Percentiles rank a stretch among this genome's conserved stretches.
Conservation (phyloP, 2,113 vertebrate species). For the Pleuronectes platessa region DNA sequence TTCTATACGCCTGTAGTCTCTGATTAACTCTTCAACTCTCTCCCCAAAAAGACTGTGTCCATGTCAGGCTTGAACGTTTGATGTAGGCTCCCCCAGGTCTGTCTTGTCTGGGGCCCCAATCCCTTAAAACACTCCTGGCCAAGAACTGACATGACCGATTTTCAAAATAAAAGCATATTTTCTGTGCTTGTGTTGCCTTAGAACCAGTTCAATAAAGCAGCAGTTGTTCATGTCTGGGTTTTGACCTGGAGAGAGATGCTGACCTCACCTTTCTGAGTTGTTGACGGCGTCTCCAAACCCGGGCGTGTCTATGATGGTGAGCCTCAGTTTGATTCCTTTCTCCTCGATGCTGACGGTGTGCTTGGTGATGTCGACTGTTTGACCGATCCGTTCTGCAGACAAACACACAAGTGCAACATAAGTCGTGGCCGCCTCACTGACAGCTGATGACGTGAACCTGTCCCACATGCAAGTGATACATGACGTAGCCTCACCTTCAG, state of each 20-base stretch:
- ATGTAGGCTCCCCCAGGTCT: too few species aligned
- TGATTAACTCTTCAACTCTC: too few species aligned
- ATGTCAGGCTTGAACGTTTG: too few species aligned
- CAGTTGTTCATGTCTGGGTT: not conserved
- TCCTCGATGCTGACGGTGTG: slow-evolving; percentile 93
- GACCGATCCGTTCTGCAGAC: slow-evolving; percentile 78
- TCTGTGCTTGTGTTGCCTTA: too few species aligned
- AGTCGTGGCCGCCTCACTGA: not conserved
- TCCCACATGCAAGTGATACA: not conserved
- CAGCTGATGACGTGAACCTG: too few species aligned
- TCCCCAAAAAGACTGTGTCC: too few species aligned
- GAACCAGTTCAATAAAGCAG: not conserved
- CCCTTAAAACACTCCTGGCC: not conserved
- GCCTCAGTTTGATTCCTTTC: slow-evolving; percentile 87
- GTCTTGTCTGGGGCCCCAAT: too few species aligned
- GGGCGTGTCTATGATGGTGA: slow-evolving; percentile 84
- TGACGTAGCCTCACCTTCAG: slow-evolving; percentile 70
- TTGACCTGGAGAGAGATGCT: not conserved
- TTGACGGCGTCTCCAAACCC: slow-evolving; percentile 84
- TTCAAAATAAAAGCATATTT: slow-evolving; percentile 5
- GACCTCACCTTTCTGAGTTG: slow-evolving; percentile 72
- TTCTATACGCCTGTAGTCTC: too few species aligned
- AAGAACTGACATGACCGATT: not conserved
- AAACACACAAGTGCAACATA: not conserved
- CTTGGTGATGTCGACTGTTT: slow-evolving; percentile 82